These are phyloP conservation scores for Patiria pectinifera DNA, from an alignment of 53 echinoderm and acorn worm genomes.

Conservation along the genomic window DNA sequence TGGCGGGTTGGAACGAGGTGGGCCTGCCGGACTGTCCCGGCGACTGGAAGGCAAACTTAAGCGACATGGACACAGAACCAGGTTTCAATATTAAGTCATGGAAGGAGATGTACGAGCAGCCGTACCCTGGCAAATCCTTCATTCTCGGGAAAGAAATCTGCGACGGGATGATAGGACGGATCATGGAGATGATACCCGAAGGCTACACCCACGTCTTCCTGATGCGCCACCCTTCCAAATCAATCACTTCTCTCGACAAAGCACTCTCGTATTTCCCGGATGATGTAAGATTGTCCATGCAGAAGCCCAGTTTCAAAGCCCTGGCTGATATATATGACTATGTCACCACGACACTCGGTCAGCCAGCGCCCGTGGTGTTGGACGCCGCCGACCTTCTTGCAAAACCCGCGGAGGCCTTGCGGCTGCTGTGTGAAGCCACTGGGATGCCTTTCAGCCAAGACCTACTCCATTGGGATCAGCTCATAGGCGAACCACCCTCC, in stretches of 20 bases:
- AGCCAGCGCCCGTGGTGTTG: not conserved
- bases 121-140: not conserved
- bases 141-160: constrained; percentile 10
- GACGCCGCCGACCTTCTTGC: constrained; percentile 2
- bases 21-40: no score
- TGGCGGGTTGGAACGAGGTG: not conserved
- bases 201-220: constrained; percentile 16
- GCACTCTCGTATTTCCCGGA: not conserved
- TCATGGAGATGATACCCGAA: constrained; percentile 23
- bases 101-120: constrained; percentile 7
- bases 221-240: not conserved
- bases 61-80: not conserved
- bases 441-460: not conserved
- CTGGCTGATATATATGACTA: not conserved
- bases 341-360: not conserved
- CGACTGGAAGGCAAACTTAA: not conserved
- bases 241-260: not conserved
- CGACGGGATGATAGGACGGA: not conserved
- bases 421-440: not conserved
- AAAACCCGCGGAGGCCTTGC: not conserved
- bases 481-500: not conserved
- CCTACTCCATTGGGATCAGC: not conserved
- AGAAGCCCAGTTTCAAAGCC: not conserved
- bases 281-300: not conserved
- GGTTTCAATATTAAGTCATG: not conserved